Evolutionary conservation across 92 coral and sea anemone species (phyloP), one percentile per base, ranked within the genome.

Genomic region (Bergia puertoricense): DNA sequence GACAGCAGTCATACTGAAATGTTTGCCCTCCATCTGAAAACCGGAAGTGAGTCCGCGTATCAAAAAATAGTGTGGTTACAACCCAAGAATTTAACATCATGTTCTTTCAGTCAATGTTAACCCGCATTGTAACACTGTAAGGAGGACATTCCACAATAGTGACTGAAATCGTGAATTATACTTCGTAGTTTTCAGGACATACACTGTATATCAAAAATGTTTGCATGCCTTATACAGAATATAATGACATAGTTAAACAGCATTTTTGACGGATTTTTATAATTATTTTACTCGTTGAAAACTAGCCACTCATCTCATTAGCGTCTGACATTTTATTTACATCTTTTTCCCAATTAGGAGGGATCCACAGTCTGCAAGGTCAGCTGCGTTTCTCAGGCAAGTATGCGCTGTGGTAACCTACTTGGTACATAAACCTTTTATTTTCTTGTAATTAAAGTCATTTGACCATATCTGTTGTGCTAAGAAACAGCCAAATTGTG

Each of bases 321-420:
- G 9, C 66, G 16, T 57, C 20, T 44, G 23, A 74, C 4, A 18
- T 10, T 22, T 48, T 15, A 39, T 16, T 88, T 23, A 44, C 46
- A 41, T 80, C 68, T 40, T 57, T 72, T n/a, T 76, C 5, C 16
- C 14, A 74, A 5, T 37, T 73, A 94, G 98, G 98, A 36, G 92
- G 90, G 57, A 85, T 94, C 9, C 95, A 91, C 92, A 93, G 94
- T 89, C 57, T 93, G 54, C 90, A 92, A 62, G 98, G 98, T 14
- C 98, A 93, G 45, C 81, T 93, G 16, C 90, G 86, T 50, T 94
- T 94, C 65, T 78, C 90, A 81, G 98, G 98, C 90, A 59, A 90
- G 71, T 77, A 30, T 30, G 30, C 23, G 30, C 69, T 18, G 30
- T 62, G 7, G 69, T 62, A 16, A 62, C 69, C 3, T 54, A 46